phyloP scores from a whole-genome alignment of 2,888 invertebrate genomes.

The Abscondita cerata region DNA sequence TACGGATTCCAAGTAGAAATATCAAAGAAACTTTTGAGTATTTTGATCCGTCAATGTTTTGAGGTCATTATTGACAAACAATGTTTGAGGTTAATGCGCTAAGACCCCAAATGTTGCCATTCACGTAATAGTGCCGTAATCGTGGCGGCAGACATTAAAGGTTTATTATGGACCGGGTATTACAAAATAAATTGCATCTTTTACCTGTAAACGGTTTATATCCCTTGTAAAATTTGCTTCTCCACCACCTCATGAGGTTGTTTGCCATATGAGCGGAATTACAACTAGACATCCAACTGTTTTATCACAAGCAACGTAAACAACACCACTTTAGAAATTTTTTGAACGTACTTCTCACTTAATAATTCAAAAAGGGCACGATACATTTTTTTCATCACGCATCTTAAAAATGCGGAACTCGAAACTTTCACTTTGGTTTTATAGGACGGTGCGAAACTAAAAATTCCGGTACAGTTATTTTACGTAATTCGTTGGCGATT shows the following conservation, averaged over 20 bases:
- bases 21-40: too few relatives aligned
- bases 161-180: too few relatives aligned
- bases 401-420: constrained; percentile 11
- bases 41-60: too few relatives aligned
- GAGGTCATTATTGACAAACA: too few relatives aligned
- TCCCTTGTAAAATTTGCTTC: constrained; percentile 76
- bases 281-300: constrained; percentile 21
- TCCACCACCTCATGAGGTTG: constrained; percentile 80
- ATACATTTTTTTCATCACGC: constrained; percentile 7
- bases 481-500: neutral
- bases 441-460: neutral
- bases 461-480: neutral
- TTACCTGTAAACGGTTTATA: constrained; percentile 76
- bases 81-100: too few relatives aligned
- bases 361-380: neutral
- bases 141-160: too few relatives aligned
- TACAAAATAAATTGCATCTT: neutral
- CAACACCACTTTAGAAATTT: neutral
- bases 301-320: constrained; percentile 19
- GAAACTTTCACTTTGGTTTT: constrained; percentile 7
- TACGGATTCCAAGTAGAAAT: too few relatives aligned
- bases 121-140: too few relatives aligned
- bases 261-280: constrained; percentile 66
- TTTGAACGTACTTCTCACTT: constrained; percentile 3
- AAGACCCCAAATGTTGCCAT: too few relatives aligned